Conservation (phyloP, 1,140 invertebrate species). For the Gryllus bimaculatus region DNA sequence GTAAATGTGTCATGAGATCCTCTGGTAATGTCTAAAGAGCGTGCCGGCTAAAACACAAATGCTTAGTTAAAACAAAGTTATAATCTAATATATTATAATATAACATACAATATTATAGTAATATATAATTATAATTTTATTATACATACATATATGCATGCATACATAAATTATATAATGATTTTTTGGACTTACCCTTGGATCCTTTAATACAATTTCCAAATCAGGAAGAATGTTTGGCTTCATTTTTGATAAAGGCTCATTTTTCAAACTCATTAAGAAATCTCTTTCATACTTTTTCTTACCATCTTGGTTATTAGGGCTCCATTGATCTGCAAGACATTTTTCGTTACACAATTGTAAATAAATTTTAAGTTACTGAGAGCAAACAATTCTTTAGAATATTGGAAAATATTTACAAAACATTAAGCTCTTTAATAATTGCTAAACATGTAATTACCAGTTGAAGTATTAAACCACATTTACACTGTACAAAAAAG, state of each 20-base stretch:
- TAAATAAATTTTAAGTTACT: too few species aligned
- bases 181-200: slow-evolving; percentile 7
- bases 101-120: too few species aligned
- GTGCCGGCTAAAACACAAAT: not conserved
- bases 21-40: not conserved
- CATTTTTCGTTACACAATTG: too few species aligned
- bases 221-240: slow-evolving; percentile 56
- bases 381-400: too few species aligned
- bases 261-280: slow-evolving; percentile 60
- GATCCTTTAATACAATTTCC: slow-evolving; percentile 46
- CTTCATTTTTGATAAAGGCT: slow-evolving; percentile 60
- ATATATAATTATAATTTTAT: slow-evolving; percentile 3
- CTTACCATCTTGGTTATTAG: slow-evolving; percentile 66
- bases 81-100: not conserved
- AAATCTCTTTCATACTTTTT: slow-evolving; percentile 74
- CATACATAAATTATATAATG: not conserved
- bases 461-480: too few species aligned
- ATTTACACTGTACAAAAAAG: too few species aligned
- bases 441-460: too few species aligned
- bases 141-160: not conserved
- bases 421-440: too few species aligned
- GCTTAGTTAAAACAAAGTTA: not conserved
- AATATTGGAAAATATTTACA: too few species aligned
- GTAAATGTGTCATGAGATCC: slow-evolving; percentile 10
- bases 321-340: slow-evolving; percentile 71